A percentile compares a stretch with the other conserved stretches of the same genome.
Conservation (phyloP, 2,113 vertebrate genomes). For the Setophaga kirtlandii region DNA sequence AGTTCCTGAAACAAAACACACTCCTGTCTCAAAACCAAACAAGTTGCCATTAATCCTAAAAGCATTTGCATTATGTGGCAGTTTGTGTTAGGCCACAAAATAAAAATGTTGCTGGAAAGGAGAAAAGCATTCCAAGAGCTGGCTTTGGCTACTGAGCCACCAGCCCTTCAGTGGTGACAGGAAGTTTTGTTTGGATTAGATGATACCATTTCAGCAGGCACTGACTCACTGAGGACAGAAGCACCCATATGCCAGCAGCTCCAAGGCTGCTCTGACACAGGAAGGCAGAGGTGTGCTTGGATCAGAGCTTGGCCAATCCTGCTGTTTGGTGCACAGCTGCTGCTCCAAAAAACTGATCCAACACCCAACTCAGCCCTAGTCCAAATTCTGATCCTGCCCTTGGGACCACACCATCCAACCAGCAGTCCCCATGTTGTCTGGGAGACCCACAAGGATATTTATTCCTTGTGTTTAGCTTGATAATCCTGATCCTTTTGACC, state of each 20-base stretch:
- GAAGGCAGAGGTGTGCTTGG: background rate
- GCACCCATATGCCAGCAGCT: background rate
- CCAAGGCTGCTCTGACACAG: background rate
- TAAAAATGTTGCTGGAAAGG: background rate
- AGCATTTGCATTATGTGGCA: background rate
- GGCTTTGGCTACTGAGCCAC: background rate
- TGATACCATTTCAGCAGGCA: background rate
- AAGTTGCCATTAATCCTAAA: background rate
- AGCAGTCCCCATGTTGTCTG: background rate
- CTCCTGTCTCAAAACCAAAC: background rate
- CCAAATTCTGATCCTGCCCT: background rate
- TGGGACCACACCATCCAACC: background rate
- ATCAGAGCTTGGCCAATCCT: background rate
- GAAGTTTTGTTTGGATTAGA: slow-evolving; percentile 5
- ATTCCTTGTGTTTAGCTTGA: background rate
- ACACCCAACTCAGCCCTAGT: background rate
- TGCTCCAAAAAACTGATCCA: background rate
- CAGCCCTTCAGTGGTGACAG: background rate
- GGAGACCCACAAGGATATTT: background rate
- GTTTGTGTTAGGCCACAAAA: background rate
- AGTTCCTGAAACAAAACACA: slow-evolving; percentile 11
- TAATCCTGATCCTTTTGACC: background rate
- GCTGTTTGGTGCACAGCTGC: background rate
- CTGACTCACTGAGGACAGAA: background rate
- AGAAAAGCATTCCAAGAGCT: background rate